Evolutionary conservation across 2,888 invertebrate species (phyloP), one percentile per base, ranked within the genome.

Genomic region (Hyppa rectilinea): DNA sequence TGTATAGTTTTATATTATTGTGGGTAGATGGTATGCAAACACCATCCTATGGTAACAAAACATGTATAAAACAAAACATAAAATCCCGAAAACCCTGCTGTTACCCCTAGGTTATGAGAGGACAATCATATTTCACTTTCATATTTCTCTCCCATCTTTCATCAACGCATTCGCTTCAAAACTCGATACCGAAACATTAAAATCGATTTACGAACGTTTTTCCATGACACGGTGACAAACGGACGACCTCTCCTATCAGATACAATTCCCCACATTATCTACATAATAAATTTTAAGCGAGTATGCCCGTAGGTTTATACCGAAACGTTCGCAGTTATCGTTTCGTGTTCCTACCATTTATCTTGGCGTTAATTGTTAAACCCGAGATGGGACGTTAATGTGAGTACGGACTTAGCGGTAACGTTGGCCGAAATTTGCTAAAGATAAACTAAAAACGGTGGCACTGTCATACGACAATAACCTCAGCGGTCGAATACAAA

Each of bases 371-470:
- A 81, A 84, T 83, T 80, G 84, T 83, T 78, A 70, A 84, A 77
- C 83, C 80, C 75, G 78, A 78, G 60, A 72, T 75, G 75, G 75
- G 75, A 71, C 70, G 72, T 67, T 79, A 82, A 83, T 75, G 73
- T 68, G 76, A 73, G 66, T 76, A 68, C 72, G 75, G 84, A 80
- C 77, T 80, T 75, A 77, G 75, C 52, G 62, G 77, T 73, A 71
- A 81, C 65, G 69, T 60, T 67, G 80, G 20, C 68, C 56, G 61
- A 74, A 85, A 86, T 86, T 87, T 87, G 85, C 85, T 81, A 82
- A 79, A 87, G 91, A 93, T 94, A 92, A 92, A 93, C 90, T 91
- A 91, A 92, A 92, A 92, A 92, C 86, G 87, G 87, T 70, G 75
- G 82, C 63, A 81, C 85, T 89, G 80, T 87, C 87, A 83, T 81